phyloP scores from a whole-genome alignment of 2,113 vertebrate genomes.

The Dolichallabes microphthalmus region DNA sequence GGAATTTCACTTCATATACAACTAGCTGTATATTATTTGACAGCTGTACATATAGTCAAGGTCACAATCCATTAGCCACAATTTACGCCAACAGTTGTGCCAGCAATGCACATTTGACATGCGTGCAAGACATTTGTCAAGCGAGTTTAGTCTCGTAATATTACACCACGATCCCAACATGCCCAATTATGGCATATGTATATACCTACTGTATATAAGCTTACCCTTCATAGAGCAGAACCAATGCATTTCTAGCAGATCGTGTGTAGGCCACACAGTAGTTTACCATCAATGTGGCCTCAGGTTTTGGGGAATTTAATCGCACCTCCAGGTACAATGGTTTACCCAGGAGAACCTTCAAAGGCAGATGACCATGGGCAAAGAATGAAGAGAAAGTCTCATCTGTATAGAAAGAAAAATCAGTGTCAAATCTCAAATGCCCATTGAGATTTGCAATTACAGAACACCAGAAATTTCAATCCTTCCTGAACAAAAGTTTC shows the following conservation, averaged over 20 bases:
- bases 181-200: no score
- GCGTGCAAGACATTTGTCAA: no score
- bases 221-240: constrained; percentile 72
- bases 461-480: not conserved
- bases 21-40: no score
- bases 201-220: not conserved
- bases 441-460: not conserved
- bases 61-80: no score
- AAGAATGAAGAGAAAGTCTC: constrained; percentile 54
- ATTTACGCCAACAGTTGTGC: no score
- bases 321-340: constrained; percentile 68
- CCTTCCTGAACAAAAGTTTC: not conserved
- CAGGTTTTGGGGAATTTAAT: constrained; percentile 53
- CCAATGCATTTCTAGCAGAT: constrained; percentile 64
- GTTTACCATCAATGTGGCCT: constrained; percentile 65
- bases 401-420: constrained; percentile 55
- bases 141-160: no score
- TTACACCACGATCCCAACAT: no score
- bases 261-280: constrained; percentile 73
- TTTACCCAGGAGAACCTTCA: constrained; percentile 63
- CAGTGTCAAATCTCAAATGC: no score
- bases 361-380: constrained; percentile 54
- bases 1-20: no score
- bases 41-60: no score
- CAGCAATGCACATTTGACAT: no score